These are phyloP conservation scores for Myoxocephalus aenaeus DNA, from an alignment of 2,797 vertebrate species.

Conservation along the genomic window DNA sequence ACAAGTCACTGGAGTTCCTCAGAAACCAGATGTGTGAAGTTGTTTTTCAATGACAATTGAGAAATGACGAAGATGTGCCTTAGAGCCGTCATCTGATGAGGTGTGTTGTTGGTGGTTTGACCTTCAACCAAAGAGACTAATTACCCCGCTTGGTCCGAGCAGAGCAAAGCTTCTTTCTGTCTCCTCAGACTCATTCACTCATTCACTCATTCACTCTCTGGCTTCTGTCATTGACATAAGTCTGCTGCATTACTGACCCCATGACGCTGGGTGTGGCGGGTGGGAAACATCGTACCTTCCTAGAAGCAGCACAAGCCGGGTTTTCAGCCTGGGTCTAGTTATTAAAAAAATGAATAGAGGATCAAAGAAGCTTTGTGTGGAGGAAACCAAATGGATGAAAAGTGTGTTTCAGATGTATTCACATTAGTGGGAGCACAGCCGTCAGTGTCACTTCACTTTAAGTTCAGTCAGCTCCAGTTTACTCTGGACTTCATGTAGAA, in stretches of 20 bases:
- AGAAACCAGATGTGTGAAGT: not conserved
- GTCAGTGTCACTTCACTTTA: not conserved
- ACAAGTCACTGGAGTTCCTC: not conserved
- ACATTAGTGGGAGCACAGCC: not conserved
- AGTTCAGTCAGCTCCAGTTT: not conserved
- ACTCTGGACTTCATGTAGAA: too few relatives aligned
- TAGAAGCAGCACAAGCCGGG: too few relatives aligned
- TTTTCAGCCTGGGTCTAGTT: too few relatives aligned
- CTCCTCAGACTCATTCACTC: not conserved
- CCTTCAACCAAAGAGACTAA: not conserved
- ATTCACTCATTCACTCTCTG: not conserved
- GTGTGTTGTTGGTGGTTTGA: not conserved
- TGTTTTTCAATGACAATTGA: not conserved
- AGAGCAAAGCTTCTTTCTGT: not conserved
- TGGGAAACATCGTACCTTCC: too few relatives aligned
- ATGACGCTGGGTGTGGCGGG: too few relatives aligned
- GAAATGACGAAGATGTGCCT: not conserved
- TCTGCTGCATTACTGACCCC: not conserved
- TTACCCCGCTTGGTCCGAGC: not conserved
- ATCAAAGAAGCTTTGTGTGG: not conserved
- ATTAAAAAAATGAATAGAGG: not conserved
- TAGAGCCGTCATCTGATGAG: not conserved
- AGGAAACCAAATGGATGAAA: not conserved
- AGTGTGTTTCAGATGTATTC: not conserved
- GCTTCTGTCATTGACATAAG: not conserved